Evolutionary conservation across 2,797 vertebrate genomes (phyloP).

Genomic region (Acanthopagrus latus): DNA sequence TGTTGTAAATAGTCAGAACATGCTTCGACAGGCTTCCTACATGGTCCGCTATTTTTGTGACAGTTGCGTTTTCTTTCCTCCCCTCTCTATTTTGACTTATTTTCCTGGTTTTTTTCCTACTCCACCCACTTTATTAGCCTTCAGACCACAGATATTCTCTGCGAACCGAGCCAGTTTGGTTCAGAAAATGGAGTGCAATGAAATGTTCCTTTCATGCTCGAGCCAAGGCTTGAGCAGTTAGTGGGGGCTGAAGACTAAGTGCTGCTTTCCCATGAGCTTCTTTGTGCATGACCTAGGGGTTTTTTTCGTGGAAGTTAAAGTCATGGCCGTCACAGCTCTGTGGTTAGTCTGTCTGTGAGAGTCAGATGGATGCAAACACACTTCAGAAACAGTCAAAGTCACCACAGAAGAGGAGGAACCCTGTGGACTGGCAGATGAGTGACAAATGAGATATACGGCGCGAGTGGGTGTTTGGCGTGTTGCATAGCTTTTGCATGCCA

Average conservation of each 20-base stretch:
- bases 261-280: constrained; percentile 61
- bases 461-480: constrained; percentile 37
- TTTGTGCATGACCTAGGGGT: constrained; percentile 51
- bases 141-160: constrained; percentile 64
- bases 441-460: constrained; percentile 48
- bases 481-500: constrained; percentile 19
- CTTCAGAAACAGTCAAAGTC: constrained; percentile 56
- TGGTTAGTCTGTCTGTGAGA: constrained; percentile 56
- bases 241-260: constrained; percentile 25
- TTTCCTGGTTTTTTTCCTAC: constrained; percentile 37
- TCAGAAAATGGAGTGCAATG: constrained; percentile 52
- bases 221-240: constrained; percentile 42
- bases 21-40: constrained; percentile 66
- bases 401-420: constrained; percentile 43
- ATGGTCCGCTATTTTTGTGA: constrained; percentile 49
- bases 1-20: constrained; percentile 74
- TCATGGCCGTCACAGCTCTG: constrained; percentile 53
- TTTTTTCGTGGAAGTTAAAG: constrained; percentile 58
- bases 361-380: constrained; percentile 51
- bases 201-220: constrained; percentile 48
- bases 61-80: constrained; percentile 44
- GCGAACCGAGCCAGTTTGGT: constrained; percentile 36
- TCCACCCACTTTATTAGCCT: constrained; percentile 54
- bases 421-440: constrained; percentile 34
- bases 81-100: constrained; percentile 29